phyloP scores from a whole-genome alignment of 2,797 vertebrate genomes.

The Dendrocincla fuliginosa region DNA sequence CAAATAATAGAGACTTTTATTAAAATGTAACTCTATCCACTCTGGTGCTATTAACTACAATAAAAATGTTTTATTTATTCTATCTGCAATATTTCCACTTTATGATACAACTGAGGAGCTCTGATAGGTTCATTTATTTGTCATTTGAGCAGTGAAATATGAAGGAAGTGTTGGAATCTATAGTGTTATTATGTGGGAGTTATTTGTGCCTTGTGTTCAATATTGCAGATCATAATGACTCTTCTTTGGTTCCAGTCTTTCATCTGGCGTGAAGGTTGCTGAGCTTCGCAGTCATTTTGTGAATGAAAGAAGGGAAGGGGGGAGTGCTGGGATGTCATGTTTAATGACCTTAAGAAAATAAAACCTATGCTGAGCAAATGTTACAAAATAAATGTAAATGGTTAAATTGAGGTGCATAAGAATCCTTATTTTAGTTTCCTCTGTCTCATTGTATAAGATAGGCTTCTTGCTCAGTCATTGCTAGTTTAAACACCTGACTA shows the following conservation, averaged over 20 bases:
- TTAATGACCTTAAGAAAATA: neutral
- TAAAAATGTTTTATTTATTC: slow-evolving; percentile 64
- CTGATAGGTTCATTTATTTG: slow-evolving; percentile 59
- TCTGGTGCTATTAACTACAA: slow-evolving; percentile 37
- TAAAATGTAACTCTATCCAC: slow-evolving; percentile 44
- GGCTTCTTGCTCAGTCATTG: neutral
- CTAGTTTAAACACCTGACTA: neutral
- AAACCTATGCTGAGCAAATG: neutral
- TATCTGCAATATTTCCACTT: slow-evolving; percentile 50
- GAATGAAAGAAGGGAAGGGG: neutral
- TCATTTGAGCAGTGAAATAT: slow-evolving; percentile 57
- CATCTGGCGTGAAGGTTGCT: slow-evolving; percentile 3
- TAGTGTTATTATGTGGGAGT: slow-evolving; percentile 36
- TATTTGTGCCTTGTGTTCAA: slow-evolving; percentile 40
- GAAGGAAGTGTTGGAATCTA: slow-evolving; percentile 37
- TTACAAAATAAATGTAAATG: neutral
- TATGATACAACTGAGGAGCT: slow-evolving; percentile 12
- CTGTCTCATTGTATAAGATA: neutral
- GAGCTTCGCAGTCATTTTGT: neutral
- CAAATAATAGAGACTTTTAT: slow-evolving; percentile 25
- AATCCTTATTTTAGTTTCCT: neutral
- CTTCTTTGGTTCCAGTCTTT: slow-evolving; percentile 32
- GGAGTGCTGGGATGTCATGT: neutral
- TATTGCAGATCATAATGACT: neutral
- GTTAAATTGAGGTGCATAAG: neutral